Conservation (phyloP, 64 coral and sea anemone species). For the Exaiptasia diaphana region DNA sequence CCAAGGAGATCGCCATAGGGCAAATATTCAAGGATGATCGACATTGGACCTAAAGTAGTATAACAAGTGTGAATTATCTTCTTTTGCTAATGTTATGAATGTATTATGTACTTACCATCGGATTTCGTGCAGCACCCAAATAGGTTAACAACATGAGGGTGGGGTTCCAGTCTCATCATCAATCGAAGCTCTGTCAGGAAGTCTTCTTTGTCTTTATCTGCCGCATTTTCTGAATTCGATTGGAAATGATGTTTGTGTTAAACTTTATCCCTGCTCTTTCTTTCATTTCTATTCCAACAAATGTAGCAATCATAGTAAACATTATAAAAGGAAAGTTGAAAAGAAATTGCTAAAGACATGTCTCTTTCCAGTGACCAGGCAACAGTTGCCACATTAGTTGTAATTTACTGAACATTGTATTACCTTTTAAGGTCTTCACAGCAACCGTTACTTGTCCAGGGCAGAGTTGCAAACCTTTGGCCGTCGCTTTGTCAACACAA, state of each 20-base stretch:
- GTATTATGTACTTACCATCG: background rate
- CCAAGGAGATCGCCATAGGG: slow-evolving; percentile 76
- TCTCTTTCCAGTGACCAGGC: too few species aligned
- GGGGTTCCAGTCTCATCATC: slow-evolving; percentile 16
- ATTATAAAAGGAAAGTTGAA: too few species aligned
- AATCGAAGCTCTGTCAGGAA: slow-evolving; percentile 20
- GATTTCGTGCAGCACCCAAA: slow-evolving; percentile 23
- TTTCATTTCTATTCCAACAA: too few species aligned
- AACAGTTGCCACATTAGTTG: too few species aligned
- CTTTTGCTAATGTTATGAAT: too few species aligned
- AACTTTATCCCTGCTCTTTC: too few species aligned
- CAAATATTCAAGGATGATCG: slow-evolving; percentile 69
- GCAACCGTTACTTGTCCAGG: slow-evolving; percentile 23
- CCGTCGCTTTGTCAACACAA: slow-evolving; percentile 2
- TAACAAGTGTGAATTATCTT: too few species aligned
- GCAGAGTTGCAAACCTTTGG: background rate
- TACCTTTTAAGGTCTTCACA: slow-evolving; percentile 14
- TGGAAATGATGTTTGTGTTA: too few species aligned
- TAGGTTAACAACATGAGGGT: slow-evolving; percentile 14
- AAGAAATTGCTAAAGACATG: too few species aligned
- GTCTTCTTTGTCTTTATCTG: slow-evolving; percentile 4
- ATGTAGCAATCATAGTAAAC: too few species aligned
- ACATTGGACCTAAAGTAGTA: background rate
- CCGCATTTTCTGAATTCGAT: background rate
- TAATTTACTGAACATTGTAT: too few species aligned